Conservation (phyloP, 1,140 invertebrate genomes). For the Papilio polyxenes region DNA sequence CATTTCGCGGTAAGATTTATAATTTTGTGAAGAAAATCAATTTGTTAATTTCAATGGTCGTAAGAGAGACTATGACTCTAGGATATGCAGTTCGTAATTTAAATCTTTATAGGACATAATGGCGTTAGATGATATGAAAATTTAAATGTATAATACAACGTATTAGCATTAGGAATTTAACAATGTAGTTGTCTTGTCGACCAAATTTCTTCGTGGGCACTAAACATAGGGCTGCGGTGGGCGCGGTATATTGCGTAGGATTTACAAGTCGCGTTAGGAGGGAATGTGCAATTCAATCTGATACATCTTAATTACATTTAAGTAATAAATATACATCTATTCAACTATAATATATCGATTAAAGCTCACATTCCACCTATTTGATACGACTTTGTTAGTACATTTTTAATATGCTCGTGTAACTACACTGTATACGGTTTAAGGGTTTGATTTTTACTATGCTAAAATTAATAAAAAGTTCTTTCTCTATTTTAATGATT, state of each 20-base stretch:
- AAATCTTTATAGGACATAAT: neutral
- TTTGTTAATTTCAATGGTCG: no score
- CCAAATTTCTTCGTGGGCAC: slow-evolving; percentile 42
- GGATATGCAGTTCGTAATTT: no score
- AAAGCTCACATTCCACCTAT: slow-evolving; percentile 34
- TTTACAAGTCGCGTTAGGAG: neutral
- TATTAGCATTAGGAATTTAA: slow-evolving; percentile 5
- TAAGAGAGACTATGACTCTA: no score
- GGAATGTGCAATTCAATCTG: slow-evolving; percentile 34
- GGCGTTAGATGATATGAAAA: neutral
- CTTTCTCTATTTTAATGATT: no score
- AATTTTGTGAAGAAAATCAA: no score
- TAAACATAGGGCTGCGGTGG: slow-evolving; percentile 41
- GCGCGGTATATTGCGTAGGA: slow-evolving; percentile 40
- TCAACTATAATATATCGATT: neutral
- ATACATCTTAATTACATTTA: slow-evolving; percentile 42
- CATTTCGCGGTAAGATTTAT: no score
- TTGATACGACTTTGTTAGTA: slow-evolving; percentile 5
- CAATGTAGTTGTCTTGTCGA: slow-evolving; percentile 7
- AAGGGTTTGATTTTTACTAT: no score
- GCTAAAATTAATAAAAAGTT: no score
- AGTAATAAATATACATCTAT: slow-evolving; percentile 36
- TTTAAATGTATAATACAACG: neutral
- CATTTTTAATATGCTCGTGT: no score
- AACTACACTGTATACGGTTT: no score